These are phyloP conservation scores for Chinchilla lanigera DNA, from an alignment of 2,113 vertebrate genomes.

Conservation along the genomic window DNA sequence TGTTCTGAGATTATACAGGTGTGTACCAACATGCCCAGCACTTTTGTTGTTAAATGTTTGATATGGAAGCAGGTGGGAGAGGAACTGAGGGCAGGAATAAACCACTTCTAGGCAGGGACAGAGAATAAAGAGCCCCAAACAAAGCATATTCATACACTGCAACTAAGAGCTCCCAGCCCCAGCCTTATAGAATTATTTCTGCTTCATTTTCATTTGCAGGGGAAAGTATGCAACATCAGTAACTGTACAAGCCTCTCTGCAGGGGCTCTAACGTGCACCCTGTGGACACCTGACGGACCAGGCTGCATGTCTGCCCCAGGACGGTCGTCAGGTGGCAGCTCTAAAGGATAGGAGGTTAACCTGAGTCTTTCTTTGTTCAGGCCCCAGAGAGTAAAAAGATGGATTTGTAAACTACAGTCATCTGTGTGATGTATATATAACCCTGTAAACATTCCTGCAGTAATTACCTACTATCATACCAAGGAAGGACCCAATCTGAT, in stretches of 20 bases:
- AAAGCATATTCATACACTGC: not conserved
- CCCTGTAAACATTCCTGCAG: slow-evolving; percentile 20
- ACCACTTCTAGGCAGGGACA: not conserved
- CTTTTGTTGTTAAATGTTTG: slow-evolving; percentile 8
- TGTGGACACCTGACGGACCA: not conserved
- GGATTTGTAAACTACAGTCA: slow-evolving; percentile 31
- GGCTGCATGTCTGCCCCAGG: not conserved
- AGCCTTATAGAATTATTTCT: not conserved
- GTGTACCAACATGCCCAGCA: not conserved
- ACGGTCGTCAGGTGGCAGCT: not conserved
- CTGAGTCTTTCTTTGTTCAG: not conserved
- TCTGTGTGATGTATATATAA: slow-evolving; percentile 15
- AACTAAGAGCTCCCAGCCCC: not conserved
- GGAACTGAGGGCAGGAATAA: not conserved
- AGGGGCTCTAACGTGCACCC: not conserved
- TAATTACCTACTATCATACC: not conserved
- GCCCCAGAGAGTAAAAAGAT: slow-evolving; percentile 14
- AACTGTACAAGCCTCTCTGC: not conserved
- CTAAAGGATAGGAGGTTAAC: not conserved
- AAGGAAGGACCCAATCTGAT: slow-evolving; percentile 8
- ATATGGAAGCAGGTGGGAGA: not conserved
- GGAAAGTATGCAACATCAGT: not conserved
- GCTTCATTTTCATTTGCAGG: not conserved
- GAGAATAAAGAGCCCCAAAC: not conserved
- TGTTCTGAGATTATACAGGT: not conserved